Base-by-base conservation (phyloP, 2,113 vertebrate species). In the Nerophis lumbriciformis region DNA sequence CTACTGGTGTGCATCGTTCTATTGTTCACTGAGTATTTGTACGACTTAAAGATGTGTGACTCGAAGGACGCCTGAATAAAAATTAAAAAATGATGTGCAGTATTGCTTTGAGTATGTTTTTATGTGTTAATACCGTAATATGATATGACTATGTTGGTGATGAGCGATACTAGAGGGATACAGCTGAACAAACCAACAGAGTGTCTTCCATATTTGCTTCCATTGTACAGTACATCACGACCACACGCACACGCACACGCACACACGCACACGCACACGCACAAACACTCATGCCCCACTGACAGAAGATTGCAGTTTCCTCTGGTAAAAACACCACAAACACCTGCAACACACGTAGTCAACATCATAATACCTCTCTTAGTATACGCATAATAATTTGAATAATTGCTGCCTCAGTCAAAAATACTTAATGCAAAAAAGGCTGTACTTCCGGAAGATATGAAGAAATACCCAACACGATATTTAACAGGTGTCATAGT, bases 251-350 rank as follows among this genome's bases (percentile, higher is more conserved):
- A 6, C 44, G 7, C 38, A 4, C 54, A 44, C 48, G 19, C 13
- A 52, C 38, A 51, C 48, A 48, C 53, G 53, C 51, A 57, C n/a
- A 14, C 60, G 13, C 42, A 3, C 62, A 6, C 44, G 7, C 38
- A 4, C 54, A 44, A 37, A 13, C 16, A 10, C 15, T 8, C 2
- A 35, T 35, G 45, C 36, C 6, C 14, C 35, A 15, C 4, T 65
- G 37, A 56, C 65, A 79, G 51, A 66, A 65, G 59, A 51, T 53
- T 71, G 45, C 42, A 57, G 39, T 63, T 72, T 67, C 15, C 60
- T 67, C 13, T 72, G 62, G 54, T 59, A 74, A 69, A 50, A 73
- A 75, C 49, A 66, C 60, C 48, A 69, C 69, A 62, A 68, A 62
- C 66, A 75, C 57, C 58, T 49, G 66, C 55, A 36, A 53, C 54